Base-by-base conservation (phyloP, 2,113 vertebrate species). In the Ptilonorhynchus violaceus region DNA sequence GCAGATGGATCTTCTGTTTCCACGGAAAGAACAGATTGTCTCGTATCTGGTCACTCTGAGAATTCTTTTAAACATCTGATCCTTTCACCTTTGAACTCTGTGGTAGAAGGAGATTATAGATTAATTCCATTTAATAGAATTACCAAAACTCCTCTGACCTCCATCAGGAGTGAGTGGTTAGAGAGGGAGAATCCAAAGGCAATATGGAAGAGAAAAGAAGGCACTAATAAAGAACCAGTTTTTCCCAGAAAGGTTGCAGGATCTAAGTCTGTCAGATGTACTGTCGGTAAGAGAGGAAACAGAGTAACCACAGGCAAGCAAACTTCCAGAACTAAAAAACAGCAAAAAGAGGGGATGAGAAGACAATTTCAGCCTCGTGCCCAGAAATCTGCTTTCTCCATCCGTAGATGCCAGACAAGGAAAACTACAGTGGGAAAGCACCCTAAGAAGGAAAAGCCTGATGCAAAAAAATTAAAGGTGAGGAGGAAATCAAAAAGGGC, bases 1-100 rank as follows among this genome's bases (percentile, higher is more conserved):
- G 42, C 78, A 82, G 87, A 78, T 63, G 94, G 42, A n/a, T 85
- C 97, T 74, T 97, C 95, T 30, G 33, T 93, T 80, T 92, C 78
- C 52, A 55, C 88, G 24, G 96, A 97, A 91, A 91, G 68, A 78
- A 60, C 96, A 42, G 95, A 97, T 28, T 87, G 53, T 94, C 53
- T 88, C 7, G 14, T 84, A 33, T 87, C 92, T 75, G 58, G 53
- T 63, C 79, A 68, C 39, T 66, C 95, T 41, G 96, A 98, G 66
- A 97, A 96, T 69, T 96, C 92, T 75, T 92, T 73, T 66, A 96
- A 96, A 73, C 94, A 96, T 42, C 37, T 96, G 27, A 67, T 94
- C 15, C 58, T 97, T 93, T 97, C 97, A 33, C 95, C 97, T 58
- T 85, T 95, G 68, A 97, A 92, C 50, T 89, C 96, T 88, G 86